Conservation (phyloP, 2,888 invertebrate species). For the Drosophila nr. perissopoda region DNA sequence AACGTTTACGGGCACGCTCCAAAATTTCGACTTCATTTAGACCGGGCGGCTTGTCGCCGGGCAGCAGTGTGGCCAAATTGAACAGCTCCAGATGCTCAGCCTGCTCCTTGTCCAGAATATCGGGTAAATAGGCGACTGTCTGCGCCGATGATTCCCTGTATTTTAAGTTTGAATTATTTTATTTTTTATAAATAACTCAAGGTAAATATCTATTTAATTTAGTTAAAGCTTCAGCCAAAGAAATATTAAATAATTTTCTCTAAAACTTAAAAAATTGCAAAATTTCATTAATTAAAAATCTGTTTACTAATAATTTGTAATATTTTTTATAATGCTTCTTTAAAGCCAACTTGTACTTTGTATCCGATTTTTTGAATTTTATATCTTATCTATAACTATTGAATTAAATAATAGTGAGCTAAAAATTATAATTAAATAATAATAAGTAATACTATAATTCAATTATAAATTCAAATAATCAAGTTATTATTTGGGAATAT, state of each 20-base stretch:
- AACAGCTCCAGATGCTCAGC: slow-evolving; percentile 79
- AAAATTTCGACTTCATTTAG: slow-evolving; percentile 86
- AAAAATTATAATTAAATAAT: no score
- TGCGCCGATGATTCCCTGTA: slow-evolving; percentile 84
- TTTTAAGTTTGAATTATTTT: no score
- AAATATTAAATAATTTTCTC: background rate
- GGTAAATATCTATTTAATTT: background rate
- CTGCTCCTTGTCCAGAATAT: slow-evolving; percentile 60
- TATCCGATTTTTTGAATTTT: background rate
- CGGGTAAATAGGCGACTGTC: slow-evolving; percentile 82
- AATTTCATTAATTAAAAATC: background rate
- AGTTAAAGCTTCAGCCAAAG: background rate
- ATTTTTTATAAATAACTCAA: no score
- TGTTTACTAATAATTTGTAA: background rate
- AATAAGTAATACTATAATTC: background rate
- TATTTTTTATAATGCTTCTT: background rate
- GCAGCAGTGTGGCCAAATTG: slow-evolving; percentile 75
- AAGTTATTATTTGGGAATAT: background rate
- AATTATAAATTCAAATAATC: background rate
- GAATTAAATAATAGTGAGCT: background rate
- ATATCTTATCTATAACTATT: no score
- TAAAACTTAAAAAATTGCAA: background rate
- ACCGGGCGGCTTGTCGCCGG: slow-evolving; percentile 79
- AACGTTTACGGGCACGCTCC: slow-evolving; percentile 89
- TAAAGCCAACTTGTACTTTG: background rate